Evolutionary conservation across 2,888 invertebrate genomes (phyloP), one percentile per base, ranked within the genome.

Genomic region (Cybosia mesomella): DNA sequence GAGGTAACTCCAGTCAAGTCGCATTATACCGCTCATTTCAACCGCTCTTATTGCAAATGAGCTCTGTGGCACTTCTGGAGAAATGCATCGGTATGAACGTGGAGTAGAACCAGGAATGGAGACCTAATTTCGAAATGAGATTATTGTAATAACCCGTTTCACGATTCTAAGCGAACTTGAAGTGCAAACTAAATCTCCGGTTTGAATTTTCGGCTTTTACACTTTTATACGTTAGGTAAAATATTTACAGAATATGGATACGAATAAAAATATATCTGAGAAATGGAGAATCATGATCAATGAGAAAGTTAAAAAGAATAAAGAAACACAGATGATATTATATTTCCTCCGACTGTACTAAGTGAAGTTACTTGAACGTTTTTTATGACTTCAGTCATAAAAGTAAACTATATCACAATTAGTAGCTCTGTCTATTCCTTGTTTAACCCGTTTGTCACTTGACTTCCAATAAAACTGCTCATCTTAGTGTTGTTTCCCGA

Each of bases 11-110:
- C 76, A 66, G 88, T 88, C 89, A 88, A 90, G 84, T 86, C 84
- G 83, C 86, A 86, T 89, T 87, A 89, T 82, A 81, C 75, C 71
- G 68, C 84, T 87, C 89, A 85, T 89, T 90, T 77, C 85, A 70
- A 85, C 83, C 85, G 84, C 82, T 84, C 85, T 89, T 86, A 90
- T 87, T 91, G 89, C 90, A 91, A 91, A 91, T 91, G 90, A 91
- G 89, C 82, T 83, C 79, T 70, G 81, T 76, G 80, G 74, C 71
- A 75, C 82, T 80, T 80, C 77, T 75, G 64, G 72, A 79, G 77
- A 74, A 81, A 66, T 77, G 77, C 79, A 72, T 76, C 74, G 72
- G 73, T 68, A 72, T 75, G 75, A 81, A 79, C 79, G 81, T 80
- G 72, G 70, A 77, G 76, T 75, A 67, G 74, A 61, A 64, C 64